Percentiles rank a stretch among this genome's conserved stretches.
Conservation (phyloP, 2,113 vertebrate species). For the Caracal caracal region DNA sequence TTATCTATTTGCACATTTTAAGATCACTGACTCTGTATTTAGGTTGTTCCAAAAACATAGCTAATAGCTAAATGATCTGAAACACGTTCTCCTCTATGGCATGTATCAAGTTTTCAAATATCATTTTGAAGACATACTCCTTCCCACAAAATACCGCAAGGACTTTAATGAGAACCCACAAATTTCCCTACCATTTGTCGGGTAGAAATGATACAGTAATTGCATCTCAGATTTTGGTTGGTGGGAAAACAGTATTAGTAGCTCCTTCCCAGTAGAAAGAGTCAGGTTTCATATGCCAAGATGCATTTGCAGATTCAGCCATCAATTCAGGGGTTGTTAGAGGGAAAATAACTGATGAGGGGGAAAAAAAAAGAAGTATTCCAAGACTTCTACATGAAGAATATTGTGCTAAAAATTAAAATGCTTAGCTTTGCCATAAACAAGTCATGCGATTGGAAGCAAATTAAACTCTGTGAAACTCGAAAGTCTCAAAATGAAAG, state of each 20-base stretch:
- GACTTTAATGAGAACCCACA: conserved; percentile 39
- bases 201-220: neutral
- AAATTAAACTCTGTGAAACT: neutral
- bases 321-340: neutral
- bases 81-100: conserved; percentile 2
- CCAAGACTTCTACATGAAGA: neutral
- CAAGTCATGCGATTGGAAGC: neutral
- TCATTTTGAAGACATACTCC: conserved; percentile 46
- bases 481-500: neutral
- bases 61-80: conserved; percentile 13
- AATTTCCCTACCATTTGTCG: conserved; percentile 15
- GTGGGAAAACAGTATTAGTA: neutral
- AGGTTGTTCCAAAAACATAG: neutral
- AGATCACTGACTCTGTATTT: neutral
- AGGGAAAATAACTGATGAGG: neutral
- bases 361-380: neutral
- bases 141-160: conserved; percentile 49
- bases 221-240: neutral
- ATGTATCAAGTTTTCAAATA: conserved; percentile 50
- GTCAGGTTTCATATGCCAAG: neutral
- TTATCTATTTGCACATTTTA: neutral
- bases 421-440: neutral
- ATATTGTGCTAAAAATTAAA: neutral
- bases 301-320: neutral
- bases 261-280: neutral